A percentile compares a stretch with the other conserved stretches of the same genome.
phyloP scores from a whole-genome alignment of 2,113 vertebrate species.

The Neoarius graeffei region DNA sequence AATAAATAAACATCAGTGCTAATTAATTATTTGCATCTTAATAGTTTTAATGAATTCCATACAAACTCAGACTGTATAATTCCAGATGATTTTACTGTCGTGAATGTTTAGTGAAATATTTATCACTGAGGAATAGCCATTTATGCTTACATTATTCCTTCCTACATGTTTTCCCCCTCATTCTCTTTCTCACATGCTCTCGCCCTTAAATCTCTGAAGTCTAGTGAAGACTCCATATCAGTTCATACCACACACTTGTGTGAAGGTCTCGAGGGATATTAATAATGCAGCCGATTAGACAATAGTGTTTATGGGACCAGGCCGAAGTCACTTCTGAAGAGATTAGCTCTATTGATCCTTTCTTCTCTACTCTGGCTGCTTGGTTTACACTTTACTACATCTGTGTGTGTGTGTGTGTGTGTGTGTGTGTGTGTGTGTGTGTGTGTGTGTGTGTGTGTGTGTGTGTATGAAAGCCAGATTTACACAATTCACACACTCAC shows the following conservation, averaged over 20 bases:
- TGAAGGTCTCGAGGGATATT: slow-evolving; percentile 51
- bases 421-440: slow-evolving; percentile 25
- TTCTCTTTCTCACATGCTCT: background rate
- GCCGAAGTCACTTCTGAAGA: slow-evolving; percentile 50
- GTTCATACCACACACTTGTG: slow-evolving; percentile 35
- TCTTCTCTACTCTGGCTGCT: slow-evolving; percentile 30
- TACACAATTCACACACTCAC: slow-evolving; percentile 36
- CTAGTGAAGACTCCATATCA: slow-evolving; percentile 41
- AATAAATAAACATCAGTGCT: background rate
- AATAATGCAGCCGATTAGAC: slow-evolving; percentile 55
- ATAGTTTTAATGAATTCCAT: background rate
- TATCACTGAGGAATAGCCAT: background rate
- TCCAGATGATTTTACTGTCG: background rate
- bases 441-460: slow-evolving; percentile 34
- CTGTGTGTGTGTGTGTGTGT: slow-evolving; percentile 37
- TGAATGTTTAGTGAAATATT: background rate
- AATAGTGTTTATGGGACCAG: slow-evolving; percentile 37
- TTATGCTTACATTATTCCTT: slow-evolving; percentile 72
- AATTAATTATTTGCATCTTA: background rate
- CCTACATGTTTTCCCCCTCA: slow-evolving; percentile 72
- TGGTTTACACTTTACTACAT: slow-evolving; percentile 40
- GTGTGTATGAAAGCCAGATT: slow-evolving; percentile 2
- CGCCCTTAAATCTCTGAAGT: slow-evolving; percentile 35
- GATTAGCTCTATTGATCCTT: slow-evolving; percentile 60
- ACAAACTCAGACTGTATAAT: background rate